These are phyloP conservation scores for Micrasema minimum DNA, from an alignment of 1,140 invertebrate genomes.

Conservation along the genomic window DNA sequence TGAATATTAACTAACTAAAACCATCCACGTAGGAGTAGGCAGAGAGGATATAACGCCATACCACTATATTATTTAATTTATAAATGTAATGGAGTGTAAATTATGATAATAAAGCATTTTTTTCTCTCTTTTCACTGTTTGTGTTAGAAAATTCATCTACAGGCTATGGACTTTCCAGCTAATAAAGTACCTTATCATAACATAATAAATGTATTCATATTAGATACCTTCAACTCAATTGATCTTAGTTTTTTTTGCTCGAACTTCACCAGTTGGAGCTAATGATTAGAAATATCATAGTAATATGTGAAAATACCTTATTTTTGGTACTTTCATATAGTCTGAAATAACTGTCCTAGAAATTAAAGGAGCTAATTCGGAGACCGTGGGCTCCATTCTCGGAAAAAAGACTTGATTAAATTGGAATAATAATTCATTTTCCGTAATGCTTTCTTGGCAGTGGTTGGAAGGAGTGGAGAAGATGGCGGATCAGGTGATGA, in stretches of 20 bases:
- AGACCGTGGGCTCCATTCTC: too few species aligned
- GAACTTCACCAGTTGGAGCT: too few species aligned
- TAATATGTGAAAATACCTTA: too few species aligned
- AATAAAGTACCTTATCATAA: not conserved
- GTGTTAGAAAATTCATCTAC: not conserved
- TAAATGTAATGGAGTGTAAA: not conserved
- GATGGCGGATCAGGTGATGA: slow-evolving; percentile 26
- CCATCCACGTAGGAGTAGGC: not conserved
- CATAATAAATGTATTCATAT: too few species aligned
- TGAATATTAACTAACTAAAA: not conserved
- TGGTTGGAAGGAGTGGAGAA: slow-evolving; percentile 5
- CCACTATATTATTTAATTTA: not conserved
- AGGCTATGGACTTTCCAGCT: not conserved
- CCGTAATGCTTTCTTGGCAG: not conserved
- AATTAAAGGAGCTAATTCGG: too few species aligned
- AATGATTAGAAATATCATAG: too few species aligned
- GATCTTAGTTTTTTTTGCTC: too few species aligned
- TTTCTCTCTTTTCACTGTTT: not conserved
- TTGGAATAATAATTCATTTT: not conserved
- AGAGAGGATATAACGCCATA: too few species aligned
- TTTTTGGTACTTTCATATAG: too few species aligned
- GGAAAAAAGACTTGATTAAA: not conserved
- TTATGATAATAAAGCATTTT: not conserved
- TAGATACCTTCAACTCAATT: too few species aligned
- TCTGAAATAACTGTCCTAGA: too few species aligned